Evolutionary conservation across 2,797 vertebrate genomes (phyloP), one percentile per base, ranked within the genome.

Genomic region (Ciconia nigra): DNA sequence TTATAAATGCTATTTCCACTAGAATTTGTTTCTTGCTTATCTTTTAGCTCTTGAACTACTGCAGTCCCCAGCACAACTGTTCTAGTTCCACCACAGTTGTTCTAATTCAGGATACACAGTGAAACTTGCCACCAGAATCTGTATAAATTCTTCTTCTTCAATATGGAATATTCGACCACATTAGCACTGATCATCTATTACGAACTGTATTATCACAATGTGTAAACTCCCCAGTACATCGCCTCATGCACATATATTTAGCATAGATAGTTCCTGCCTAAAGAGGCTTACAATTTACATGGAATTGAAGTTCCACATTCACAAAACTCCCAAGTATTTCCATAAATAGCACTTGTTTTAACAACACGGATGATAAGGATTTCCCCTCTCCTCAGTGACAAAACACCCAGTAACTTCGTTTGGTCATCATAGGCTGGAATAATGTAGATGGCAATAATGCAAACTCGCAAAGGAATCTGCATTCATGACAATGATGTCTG

Each of bases 121-220:
- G 98, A 96, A 99, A 99, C 92, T 98, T 99, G 44, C 98, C 98
- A 0, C 98, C 98, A 80, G 99, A 99, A 97, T 99, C 98, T 33
- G 98, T 78, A 93, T 98, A 99, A 73, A 99, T 88, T 99, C 98
- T 69, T 99, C 97, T 44, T 95, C 92, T 46, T 99, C 94, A 35
- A 98, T 88, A 37, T 98, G 98, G 85, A 99, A 98, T 91, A 99
- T 96, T 51, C 73, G 93, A 33, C 97, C 98, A 63, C 31, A 59
- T 61, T 57, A 89, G 29, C n/a, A 63, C 57, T 21, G 31, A 67
- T 74, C 16, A 67, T 13, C 41, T 87, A 26, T 39, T 77, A 61
- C 0, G 0, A 84, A 59, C n/a, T n/a, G 3, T 18, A 52, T 52
- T 78, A 78, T 39, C 41, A 69, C 33, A 83, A 84, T 0, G 0